These are phyloP conservation scores for Ditula angustiorana DNA, from an alignment of 2,888 invertebrate genomes.

Conservation along the genomic window DNA sequence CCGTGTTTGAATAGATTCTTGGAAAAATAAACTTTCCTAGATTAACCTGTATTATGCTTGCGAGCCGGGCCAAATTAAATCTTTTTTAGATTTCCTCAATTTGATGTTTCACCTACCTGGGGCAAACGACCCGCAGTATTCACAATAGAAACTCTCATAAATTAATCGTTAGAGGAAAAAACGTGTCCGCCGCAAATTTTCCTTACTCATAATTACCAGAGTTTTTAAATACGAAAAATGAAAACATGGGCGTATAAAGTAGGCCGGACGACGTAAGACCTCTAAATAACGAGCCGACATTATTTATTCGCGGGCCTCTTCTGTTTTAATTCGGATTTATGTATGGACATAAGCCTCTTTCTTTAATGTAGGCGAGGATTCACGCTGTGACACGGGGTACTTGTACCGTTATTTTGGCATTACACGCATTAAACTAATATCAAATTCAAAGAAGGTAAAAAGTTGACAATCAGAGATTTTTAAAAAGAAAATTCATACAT, in stretches of 20 bases:
- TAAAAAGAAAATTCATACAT: background rate
- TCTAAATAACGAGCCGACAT: conserved; percentile 78
- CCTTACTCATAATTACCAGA: conserved; percentile 76
- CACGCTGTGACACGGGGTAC: conserved; percentile 56
- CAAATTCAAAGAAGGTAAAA: background rate
- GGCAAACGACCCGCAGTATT: too few species aligned
- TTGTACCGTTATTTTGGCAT: conserved; percentile 32
- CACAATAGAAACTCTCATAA: conserved; percentile 42
- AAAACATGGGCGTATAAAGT: conserved; percentile 73
- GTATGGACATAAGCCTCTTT: conserved; percentile 63
- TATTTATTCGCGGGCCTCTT: conserved; percentile 77
- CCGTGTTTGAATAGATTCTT: background rate
- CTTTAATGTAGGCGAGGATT: conserved; percentile 41
- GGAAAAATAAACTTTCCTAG: background rate
- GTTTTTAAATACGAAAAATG: conserved; percentile 73
- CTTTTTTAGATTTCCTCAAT: too few species aligned
- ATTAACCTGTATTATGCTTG: background rate
- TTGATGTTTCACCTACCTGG: too few species aligned
- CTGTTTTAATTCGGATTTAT: conserved; percentile 82
- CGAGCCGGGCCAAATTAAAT: too few species aligned
- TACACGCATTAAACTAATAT: conserved; percentile 18
- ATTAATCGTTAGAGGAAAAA: conserved; percentile 47
- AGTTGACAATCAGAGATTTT: background rate
- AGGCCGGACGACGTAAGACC: conserved; percentile 74
- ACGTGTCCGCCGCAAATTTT: conserved; percentile 53